Evolutionary conservation across 2,113 vertebrate species (phyloP).

Genomic region (Andinoacara biseriatus): DNA sequence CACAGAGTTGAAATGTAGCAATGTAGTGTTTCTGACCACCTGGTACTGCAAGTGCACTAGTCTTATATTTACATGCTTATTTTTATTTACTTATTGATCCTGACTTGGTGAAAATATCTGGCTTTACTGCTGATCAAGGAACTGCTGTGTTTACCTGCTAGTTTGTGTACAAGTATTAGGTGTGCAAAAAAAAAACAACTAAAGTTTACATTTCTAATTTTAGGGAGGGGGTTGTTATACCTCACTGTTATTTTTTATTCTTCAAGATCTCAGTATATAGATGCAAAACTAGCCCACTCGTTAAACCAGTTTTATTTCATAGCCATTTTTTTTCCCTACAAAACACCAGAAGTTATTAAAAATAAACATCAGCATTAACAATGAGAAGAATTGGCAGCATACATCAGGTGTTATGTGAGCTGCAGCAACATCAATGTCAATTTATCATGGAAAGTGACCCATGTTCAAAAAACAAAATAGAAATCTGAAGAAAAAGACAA

Average conservation of each 20-base stretch:
- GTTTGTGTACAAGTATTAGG: too few relatives aligned
- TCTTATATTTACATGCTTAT: not conserved
- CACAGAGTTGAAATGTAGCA: not conserved
- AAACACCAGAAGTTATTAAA: conserved; percentile 34
- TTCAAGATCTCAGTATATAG: not conserved
- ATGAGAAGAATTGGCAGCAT: not conserved
- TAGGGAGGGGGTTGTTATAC: too few relatives aligned
- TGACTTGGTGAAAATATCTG: too few relatives aligned
- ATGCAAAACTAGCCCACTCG: not conserved
- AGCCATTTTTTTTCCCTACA: conserved; percentile 24
- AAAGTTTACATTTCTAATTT: too few relatives aligned
- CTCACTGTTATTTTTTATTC: not conserved
- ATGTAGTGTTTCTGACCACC: too few relatives aligned
- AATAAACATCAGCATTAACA: conserved; percentile 23
- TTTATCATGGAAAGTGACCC: conserved; percentile 33
- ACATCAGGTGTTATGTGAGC: not conserved
- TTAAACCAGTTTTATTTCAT: conserved; percentile 39
- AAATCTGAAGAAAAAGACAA: not conserved
- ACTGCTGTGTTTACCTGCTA: too few relatives aligned
- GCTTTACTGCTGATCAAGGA: too few relatives aligned
- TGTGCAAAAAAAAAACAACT: too few relatives aligned
- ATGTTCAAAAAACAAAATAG: conserved; percentile 3
- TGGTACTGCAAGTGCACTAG: not conserved
- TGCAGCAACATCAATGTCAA: conserved; percentile 21
- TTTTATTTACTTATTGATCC: not conserved